Evolutionary conservation across 2,888 invertebrate genomes (phyloP), one percentile per base, ranked within the genome.

Genomic region (Diarsia brunnea): DNA sequence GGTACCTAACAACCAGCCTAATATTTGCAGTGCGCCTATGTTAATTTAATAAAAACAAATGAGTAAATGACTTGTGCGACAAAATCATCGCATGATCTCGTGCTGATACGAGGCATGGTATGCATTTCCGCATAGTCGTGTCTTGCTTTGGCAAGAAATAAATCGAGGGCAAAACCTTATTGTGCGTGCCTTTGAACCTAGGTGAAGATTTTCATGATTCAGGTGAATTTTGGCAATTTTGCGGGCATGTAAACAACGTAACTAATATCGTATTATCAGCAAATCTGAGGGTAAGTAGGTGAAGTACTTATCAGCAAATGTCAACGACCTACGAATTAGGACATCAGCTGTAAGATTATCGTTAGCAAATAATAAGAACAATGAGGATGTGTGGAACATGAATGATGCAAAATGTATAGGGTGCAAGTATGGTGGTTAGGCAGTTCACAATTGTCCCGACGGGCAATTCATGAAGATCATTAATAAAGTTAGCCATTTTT

Each of bases 321-420:
- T 83, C 79, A 79, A 81, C 66, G 75, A 69, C 68, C 66, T 86
- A 78, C 60, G 69, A 78, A 83, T 86, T 84, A 78, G 83, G 63
- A 78, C 75, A 82, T 82, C 80, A 79, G 61, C 71, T 80, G 78
- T 65, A 43, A 72, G 68, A 76, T 64, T 53, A 60, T 76, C 49
- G 21, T 76, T 77, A 55, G 53, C 0, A 2, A 65, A 81, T 75
- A 81, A 61, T 75, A 74, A 21, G 71, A 69, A 55, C 38, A 53
- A 53, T 55, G 51, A 31, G 27, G n/a, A 60, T 79, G 16, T 63
- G n/a, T 55, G 12, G 11, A 61, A 21, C 19, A 55, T 68, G 11
- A 51, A 27, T 49, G 5, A 38, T 38, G 38, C 11, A 21, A 49
- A 11, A 31, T 58, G 51, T 19, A 10, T 73, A 61, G 12, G 27